phyloP scores from a whole-genome alignment of 2,113 vertebrate species.

The Epinephelus cyanopodus region DNA sequence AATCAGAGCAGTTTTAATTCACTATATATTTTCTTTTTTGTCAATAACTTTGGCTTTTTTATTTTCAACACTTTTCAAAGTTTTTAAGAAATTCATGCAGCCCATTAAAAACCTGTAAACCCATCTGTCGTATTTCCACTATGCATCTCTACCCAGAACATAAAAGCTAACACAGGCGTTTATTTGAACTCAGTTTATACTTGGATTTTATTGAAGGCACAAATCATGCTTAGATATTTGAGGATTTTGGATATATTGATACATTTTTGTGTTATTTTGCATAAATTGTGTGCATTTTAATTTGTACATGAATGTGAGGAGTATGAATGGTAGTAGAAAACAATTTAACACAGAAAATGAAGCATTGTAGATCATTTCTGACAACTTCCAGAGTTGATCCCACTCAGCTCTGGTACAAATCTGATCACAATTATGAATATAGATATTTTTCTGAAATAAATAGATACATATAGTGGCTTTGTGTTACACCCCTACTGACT shows the following conservation, averaged over 20 bases:
- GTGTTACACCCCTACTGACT: not conserved
- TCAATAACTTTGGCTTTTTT: too few species aligned
- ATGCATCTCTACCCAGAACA: not conserved
- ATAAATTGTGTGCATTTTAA: not conserved
- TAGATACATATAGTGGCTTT: not conserved
- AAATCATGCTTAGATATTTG: not conserved
- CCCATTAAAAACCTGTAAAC: not conserved
- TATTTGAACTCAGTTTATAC: too few species aligned
- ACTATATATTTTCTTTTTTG: too few species aligned
- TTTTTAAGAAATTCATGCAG: not conserved
- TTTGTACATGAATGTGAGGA: not conserved
- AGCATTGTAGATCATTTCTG: too few species aligned
- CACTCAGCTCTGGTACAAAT: not conserved
- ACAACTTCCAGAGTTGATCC: not conserved
- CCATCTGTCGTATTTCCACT: not conserved
- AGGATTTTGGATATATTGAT: not conserved
- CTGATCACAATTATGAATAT: not conserved
- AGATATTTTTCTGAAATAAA: not conserved
- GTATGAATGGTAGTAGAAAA: not conserved
- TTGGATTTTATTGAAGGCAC: too few species aligned
- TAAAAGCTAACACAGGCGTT: too few species aligned
- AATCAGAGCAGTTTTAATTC: too few species aligned
- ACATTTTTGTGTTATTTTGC: not conserved
- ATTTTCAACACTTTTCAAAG: too few species aligned
- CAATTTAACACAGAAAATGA: not conserved